These are phyloP conservation scores for Bungarus multicinctus DNA, from an alignment of 2,113 vertebrate species.

Conservation along the genomic window DNA sequence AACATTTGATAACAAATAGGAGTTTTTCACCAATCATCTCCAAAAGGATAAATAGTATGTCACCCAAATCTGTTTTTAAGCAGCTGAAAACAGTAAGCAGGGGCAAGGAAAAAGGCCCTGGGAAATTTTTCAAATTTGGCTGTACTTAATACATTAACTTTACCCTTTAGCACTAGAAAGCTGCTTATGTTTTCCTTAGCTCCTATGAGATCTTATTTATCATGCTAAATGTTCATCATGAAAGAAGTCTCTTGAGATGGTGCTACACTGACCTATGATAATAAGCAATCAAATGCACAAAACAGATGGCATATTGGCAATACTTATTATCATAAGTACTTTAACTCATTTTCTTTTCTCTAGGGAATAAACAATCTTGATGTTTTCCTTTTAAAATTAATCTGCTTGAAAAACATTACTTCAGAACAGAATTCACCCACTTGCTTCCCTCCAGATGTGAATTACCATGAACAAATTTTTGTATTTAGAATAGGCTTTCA, in stretches of 20 bases:
- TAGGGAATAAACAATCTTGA: not conserved
- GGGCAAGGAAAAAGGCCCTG: not conserved
- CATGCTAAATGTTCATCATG: not conserved
- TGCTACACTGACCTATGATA: not conserved
- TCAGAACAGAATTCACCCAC: not conserved
- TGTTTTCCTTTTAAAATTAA: not conserved
- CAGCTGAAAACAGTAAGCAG: not conserved
- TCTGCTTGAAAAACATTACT: not conserved
- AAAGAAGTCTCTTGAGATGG: not conserved
- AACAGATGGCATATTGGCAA: not conserved
- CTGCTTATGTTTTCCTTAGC: not conserved
- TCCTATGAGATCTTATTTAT: conserved; percentile 2
- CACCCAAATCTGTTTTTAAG: not conserved
- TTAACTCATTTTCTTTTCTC: not conserved
- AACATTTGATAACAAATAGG: not conserved
- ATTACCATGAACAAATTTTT: not conserved
- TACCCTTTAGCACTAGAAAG: not conserved
- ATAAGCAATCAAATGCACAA: not conserved
- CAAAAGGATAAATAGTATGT: not conserved
- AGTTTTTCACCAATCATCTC: not conserved
- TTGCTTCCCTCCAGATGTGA: not conserved
- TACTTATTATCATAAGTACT: not conserved
- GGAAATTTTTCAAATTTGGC: not conserved
- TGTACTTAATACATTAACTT: not conserved
- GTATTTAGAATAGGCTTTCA: not conserved